Conservation (phyloP, 2,888 invertebrate species). For the Volucella zonaria region DNA sequence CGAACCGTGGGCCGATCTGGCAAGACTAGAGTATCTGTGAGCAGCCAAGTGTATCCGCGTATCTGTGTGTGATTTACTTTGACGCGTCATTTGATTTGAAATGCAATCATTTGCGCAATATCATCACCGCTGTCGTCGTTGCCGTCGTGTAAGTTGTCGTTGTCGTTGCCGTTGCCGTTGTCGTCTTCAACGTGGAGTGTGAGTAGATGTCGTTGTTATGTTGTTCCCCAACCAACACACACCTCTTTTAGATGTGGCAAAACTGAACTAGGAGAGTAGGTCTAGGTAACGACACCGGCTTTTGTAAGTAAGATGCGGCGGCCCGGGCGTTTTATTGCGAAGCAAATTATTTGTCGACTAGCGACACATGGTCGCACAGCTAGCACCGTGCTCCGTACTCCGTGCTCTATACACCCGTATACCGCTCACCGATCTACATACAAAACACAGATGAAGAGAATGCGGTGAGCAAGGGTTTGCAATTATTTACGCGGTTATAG, state of each 20-base stretch:
- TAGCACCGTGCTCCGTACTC: no score
- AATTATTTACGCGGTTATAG: constrained; percentile 28
- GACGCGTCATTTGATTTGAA: constrained; percentile 70
- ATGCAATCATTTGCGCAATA: constrained; percentile 70
- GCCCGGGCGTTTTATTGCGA: constrained; percentile 59
- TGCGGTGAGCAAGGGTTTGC: constrained; percentile 27
- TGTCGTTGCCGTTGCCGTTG: neutral
- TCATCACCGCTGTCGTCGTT: constrained; percentile 17
- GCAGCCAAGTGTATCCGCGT: neutral
- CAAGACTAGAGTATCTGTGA: neutral
- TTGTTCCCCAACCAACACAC: constrained; percentile 28
- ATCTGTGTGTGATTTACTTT: constrained; percentile 59
- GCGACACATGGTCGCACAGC: constrained; percentile 34
- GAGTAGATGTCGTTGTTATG: constrained; percentile 4
- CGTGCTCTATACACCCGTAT: no score
- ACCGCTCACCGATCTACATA: neutral
- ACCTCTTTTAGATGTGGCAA: constrained; percentile 57
- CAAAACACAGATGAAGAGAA: constrained; percentile 21
- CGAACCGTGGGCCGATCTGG: neutral
- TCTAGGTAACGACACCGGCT: constrained; percentile 72
- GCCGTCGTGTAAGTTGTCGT: constrained; percentile 5
- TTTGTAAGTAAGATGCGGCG: constrained; percentile 25
- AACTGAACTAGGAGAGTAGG: constrained; percentile 72
- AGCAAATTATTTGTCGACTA: constrained; percentile 45
- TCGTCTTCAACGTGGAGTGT: constrained; percentile 19